Base-by-base conservation (phyloP, 2,888 invertebrate species). In the Napeogenes inachia region DNA sequence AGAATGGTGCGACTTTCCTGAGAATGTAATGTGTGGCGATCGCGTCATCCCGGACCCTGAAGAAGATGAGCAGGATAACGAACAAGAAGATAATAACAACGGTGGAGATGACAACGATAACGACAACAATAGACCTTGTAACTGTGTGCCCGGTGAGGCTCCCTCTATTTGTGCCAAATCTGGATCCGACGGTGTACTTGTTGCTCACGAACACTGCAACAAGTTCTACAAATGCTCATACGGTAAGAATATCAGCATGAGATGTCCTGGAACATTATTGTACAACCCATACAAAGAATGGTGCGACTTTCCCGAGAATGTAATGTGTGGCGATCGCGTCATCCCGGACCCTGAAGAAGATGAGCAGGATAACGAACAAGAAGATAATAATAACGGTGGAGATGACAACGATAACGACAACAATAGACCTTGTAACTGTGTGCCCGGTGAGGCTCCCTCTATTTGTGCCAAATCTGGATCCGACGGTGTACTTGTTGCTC, bases 171-270 rank as follows among this genome's bases (percentile, higher is more conserved):
- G 77, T 60, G 66, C 66, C 4, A 62, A 68, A 32, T 64, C 67
- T 6, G 71, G 61, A 4, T 75, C 76, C 2, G 68, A 76, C 12
- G 74, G 75, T 6, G 55, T 71, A 2, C 61, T 78, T 5, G 64
- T 80, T 0, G 75, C 78, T 2, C 71, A 76, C 42, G 73, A 78
- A 61, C 70, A 73, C 54, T 79, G 78, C 59, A 75, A 75, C 56
- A 61, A 72, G 62, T 77, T 75, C 54, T 76, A 75, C 59, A 72
- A 66, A 46, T 73, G 75, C 58, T 47, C 45, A 38, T 13, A 68
- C 2, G 73, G 74, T 4, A 3, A 42, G 3, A 71, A 73, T 0
- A 65, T 72, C 5, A 53, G 66, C 0, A 3, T 69, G 0, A 50
- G n/a, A 4, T 80, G 80, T 61, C 71, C 70, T 0, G 57, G 53